Base-by-base conservation (phyloP, 2,113 vertebrate species). In the Progne subis region DNA sequence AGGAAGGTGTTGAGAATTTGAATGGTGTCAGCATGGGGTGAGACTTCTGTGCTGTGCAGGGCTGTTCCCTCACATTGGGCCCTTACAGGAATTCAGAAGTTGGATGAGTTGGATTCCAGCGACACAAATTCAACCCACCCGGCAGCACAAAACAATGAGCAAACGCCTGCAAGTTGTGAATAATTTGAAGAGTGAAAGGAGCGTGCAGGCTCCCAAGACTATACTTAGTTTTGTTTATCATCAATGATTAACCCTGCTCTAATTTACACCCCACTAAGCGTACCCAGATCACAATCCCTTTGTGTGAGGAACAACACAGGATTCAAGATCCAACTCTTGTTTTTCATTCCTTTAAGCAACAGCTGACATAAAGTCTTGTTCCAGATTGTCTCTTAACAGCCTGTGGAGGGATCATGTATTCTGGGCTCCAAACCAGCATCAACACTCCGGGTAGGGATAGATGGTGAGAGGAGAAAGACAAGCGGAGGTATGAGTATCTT, bases 381-480 rank as follows among this genome's bases (percentile, higher is more conserved):
- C 90, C 93, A 94, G 87, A 94, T 83, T 92, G 87, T 81, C 82
- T 92, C 65, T 81, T 92, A 93, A 49, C 49, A 83, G 92, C 82
- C 79, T 92, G 68, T 55, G 56, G 71, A 81, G 16, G 14, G 37
- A 90, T 91, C 41, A 21, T 53, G 34, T 52, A 55, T 96, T 95
- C 87, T 94, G 82, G 93, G 92, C 93, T 86, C 21, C 87, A 95
- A 94, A 95, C 63, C 95, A 96, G 47, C 75, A 92, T 77, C 75
- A 93, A 28, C 79, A 90, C 26, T 92, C 79, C 2, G 5, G 32
- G 34, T 72, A 59, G 50, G 79, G 50, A 63, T 80, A 44, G 53
- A 55, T 92, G 63, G 43, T 93, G 78, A 85, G 60, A 92, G 39
- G 46, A 92, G 68, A 86, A 90, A 91, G 90, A 88, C 53, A 86